Percentiles rank a stretch among this genome's conserved stretches.
Conservation (phyloP, 2,797 vertebrate species). For the Schizothorax lantsangensis region DNA sequence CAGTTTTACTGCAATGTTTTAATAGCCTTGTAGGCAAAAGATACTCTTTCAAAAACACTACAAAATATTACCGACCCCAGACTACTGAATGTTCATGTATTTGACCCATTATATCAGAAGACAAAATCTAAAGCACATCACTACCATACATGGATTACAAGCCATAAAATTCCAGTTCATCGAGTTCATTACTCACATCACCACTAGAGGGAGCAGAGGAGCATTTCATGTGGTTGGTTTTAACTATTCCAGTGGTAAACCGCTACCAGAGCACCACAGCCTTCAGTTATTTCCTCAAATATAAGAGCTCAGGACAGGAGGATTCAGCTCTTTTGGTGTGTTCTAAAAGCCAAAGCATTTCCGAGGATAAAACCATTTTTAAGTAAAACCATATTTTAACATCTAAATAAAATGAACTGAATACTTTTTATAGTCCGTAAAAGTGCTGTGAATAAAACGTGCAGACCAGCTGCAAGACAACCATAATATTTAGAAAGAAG, state of each 20-base stretch:
- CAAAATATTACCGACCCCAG: not conserved
- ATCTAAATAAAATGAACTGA: slow-evolving; percentile 21
- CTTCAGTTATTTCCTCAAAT: slow-evolving; percentile 24
- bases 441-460: not conserved
- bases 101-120: not conserved
- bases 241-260: slow-evolving; percentile 33
- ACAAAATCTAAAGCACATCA: not conserved
- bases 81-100: not conserved
- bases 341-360: slow-evolving; percentile 1
- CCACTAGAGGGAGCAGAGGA: slow-evolving; percentile 52
- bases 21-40: not conserved
- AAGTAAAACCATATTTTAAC: slow-evolving; percentile 21
- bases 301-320: slow-evolving; percentile 1
- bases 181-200: not conserved
- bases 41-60: not conserved
- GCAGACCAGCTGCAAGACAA: not conserved
- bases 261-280: slow-evolving; percentile 10
- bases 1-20: not conserved
- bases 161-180: not conserved
- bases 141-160: not conserved
- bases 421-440: slow-evolving; percentile 6
- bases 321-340: slow-evolving; percentile 28
- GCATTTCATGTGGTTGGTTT: slow-evolving; percentile 15
- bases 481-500: slow-evolving; percentile 27
- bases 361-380: not conserved